Base-by-base conservation (phyloP, 2,797 vertebrate genomes). In the Mormyrops boulengeri region DNA sequence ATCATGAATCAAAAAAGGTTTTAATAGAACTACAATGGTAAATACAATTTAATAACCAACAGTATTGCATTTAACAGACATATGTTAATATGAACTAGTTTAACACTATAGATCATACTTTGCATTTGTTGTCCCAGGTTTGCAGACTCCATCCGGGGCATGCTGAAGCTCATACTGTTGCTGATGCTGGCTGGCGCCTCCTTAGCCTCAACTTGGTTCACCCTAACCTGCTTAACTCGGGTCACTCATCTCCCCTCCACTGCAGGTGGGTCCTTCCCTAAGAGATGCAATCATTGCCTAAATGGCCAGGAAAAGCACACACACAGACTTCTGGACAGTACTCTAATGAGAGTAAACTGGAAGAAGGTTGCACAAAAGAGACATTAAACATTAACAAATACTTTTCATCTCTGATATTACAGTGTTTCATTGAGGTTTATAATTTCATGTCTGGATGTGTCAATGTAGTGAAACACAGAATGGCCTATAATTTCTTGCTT, bases 71-170 rank as follows among this genome's bases (percentile, higher is more conserved):
- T 44, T 80, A 41, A 41, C 38, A 44, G 57, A n/a, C 22, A 19
- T 60, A 60, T 22, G 6, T 60, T 60, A 60, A 60, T 60, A 8
- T 60, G 57, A 60, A 60, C 38, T 44, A 44, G 14, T 44, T 80
- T 44, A 44, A 19, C 17, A 44, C 73, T 17, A 80, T 80, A 80
- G 41, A 80, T 41, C 2, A n/a, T 44, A n/a, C 66, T 69, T 69
- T 34, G 66, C 19, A 19, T 80, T 80, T 80, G 38, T 80, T n/a
- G 5, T 80, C 73, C 57, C 93, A 99, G 98, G 93, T 99, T 99
- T 96, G 98, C 99, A 88, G 99, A 99, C 95, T 99, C 97, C 89
- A 98, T 99, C 92, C 97, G 98, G 0, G 99, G 98, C 57, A 98
- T 99, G 96, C 95, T 99, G 94, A 99, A 99, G 93, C 96, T 98